Conservation (phyloP, 2,113 vertebrate species). For the Hydrochoerus hydrochaeris region DNA sequence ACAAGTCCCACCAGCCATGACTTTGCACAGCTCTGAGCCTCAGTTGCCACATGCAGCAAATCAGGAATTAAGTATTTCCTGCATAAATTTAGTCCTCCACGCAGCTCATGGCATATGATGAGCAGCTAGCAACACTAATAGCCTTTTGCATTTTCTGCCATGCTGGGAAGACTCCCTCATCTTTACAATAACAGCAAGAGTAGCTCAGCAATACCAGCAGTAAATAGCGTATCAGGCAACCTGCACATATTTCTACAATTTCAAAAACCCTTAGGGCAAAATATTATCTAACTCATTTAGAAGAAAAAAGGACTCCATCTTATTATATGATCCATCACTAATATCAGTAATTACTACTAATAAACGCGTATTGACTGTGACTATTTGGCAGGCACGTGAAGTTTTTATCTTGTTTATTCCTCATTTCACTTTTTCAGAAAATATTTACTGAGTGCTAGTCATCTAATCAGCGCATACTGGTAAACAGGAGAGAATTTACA, state of each 20-base stretch:
- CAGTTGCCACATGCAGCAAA: neutral
- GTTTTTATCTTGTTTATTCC: neutral
- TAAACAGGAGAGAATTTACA: neutral
- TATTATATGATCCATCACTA: neutral
- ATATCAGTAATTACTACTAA: neutral
- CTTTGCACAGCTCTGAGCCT: neutral
- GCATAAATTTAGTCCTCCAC: neutral
- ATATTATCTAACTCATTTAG: neutral
- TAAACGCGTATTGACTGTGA: neutral
- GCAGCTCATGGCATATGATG: neutral
- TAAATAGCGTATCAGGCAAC: neutral
- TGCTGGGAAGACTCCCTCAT: neutral
- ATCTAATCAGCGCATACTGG: neutral
- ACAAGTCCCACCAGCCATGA: neutral
- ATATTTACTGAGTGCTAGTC: neutral
- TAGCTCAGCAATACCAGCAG: neutral
- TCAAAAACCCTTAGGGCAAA: neutral
- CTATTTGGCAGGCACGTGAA: neutral
- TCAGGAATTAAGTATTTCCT: neutral
- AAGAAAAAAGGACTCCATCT: neutral
- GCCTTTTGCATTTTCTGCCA: neutral
- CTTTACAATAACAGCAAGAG: neutral
- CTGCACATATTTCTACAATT: neutral
- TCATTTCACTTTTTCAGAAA: neutral
- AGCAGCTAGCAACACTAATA: neutral